Conservation (phyloP, 2,888 invertebrate genomes). For the Ophonus ardosiacus region DNA sequence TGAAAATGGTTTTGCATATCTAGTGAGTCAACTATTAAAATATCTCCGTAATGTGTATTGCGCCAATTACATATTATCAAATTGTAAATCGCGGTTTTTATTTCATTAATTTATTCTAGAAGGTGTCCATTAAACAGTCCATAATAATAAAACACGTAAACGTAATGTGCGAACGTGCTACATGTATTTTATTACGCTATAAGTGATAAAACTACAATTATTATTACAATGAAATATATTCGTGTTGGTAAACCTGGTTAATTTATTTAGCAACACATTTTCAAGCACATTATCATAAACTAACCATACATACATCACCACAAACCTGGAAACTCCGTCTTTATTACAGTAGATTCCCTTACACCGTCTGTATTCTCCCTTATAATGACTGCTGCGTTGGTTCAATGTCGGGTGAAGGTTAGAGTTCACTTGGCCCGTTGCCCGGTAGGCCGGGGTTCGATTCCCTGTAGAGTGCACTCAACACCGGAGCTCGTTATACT, state of each 20-base stretch:
- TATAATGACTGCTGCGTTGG: neutral
- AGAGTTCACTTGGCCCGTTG: constrained; percentile 33
- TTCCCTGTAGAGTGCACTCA: constrained; percentile 25
- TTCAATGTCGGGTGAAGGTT: neutral
- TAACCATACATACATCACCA: neutral
- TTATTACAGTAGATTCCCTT: neutral
- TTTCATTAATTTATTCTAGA: neutral
- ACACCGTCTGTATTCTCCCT: neutral
- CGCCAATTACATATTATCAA: neutral
- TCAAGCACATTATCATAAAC: neutral
- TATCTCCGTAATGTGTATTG: too few relatives aligned
- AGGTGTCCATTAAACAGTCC: neutral
- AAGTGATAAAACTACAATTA: neutral
- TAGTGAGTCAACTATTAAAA: too few relatives aligned
- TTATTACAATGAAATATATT: neutral
- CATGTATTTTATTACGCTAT: neutral
- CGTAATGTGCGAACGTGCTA: neutral
- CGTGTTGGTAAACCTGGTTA: neutral
- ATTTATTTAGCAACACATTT: neutral
- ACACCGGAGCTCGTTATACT: constrained; percentile 47
- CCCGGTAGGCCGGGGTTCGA: constrained; percentile 24
- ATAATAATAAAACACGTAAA: neutral
- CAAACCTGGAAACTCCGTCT: neutral
- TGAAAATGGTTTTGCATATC: too few relatives aligned
- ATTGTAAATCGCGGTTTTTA: neutral